Base-by-base conservation (phyloP, 2,797 vertebrate genomes). In the Hippopotamyrus pictus region DNA sequence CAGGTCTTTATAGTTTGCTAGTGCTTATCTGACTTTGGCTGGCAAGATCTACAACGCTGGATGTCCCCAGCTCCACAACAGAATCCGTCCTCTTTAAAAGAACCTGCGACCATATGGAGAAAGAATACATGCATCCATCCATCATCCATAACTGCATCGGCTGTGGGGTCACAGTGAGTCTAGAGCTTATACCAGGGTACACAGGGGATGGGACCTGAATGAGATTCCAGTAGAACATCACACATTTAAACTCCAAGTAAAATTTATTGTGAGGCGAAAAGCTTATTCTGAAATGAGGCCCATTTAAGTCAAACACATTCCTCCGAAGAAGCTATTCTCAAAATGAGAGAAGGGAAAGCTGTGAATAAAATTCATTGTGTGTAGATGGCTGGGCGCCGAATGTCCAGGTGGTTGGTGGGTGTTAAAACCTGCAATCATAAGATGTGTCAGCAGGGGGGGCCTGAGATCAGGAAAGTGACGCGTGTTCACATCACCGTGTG, bases 381-480 rank as follows among this genome's bases (percentile, higher is more conserved):
- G 88, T 25, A 25, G 22, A 25, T 82, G 48, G 44, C 88, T 33
- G 44, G 25, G 65, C 7, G 46, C 73, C 48, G 88, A 44, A 57
- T 41, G 48, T 25, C 83, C 89, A 2, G 12, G 88, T 90, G 41
- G 91, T 90, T 94, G 90, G 90, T 3, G 89, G 53, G 17, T 89
- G 4, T 82, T 82, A 59, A 37, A 88, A 88, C 41, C 8, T 85
- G 89, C 87, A 90, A 46, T 65, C 7, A 54, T 25, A 44, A 62
- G 5, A 62, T 50, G 54, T 87, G 91, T 91, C 95, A 95, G 94
- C 92, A 94, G 95, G 94, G 94, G 94, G 95, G 91, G 93, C 93
- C 93, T 93, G 92, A 93, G 91, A 91, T 92, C 94, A 94, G 92
- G 86, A 90, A 90, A 89, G 88, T 76, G 76, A 89, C 84, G 90